Base-by-base conservation (phyloP, 2,888 invertebrate genomes). In the Tinea semifulvella region DNA sequence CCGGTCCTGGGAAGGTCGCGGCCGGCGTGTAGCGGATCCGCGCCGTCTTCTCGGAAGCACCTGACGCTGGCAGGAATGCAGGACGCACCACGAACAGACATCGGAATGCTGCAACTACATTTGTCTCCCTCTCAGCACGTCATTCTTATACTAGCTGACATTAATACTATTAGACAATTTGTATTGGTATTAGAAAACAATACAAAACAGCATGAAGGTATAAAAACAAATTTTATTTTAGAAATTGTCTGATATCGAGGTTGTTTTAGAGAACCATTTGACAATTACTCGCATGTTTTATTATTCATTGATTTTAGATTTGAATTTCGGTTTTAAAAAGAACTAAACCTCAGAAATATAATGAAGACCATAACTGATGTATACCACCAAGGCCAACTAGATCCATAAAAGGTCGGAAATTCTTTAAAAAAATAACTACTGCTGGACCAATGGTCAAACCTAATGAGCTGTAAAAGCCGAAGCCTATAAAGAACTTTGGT, bases 61-160 rank as follows among this genome's bases (percentile, higher is more conserved):
- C 62, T 63, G 54, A 63, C 63, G 63, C 72, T 66, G 69, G 68
- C 13, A 22, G 40, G 61, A 67, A 76, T 68, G 64, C 73, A 56
- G 74, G 69, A 67, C 71, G 57, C 62, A 60, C 59, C 52, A 61
- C 49, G 5, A 14, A 36, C 36, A 7, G 2, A 11, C 14, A 14
- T 17, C 18, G 36, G 36, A 31, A 31, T 31, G 31, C 7, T 31
- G 31, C 13, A 3, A 31, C 13, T 31, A n/a, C n/a, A n/a, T n/a
- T n/a, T n/a, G n/a, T n/a, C n/a, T n/a, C n/a, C n/a, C n/a, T n/a
- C n/a, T n/a, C n/a, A n/a, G n/a, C n/a, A n/a, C n/a, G n/a, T n/a
- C n/a, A n/a, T n/a, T n/a, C n/a, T n/a, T n/a, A n/a, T n/a, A n/a
- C n/a, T n/a, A n/a, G n/a, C n/a, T n/a, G n/a, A n/a, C n/a, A n/a